phyloP scores from a whole-genome alignment of 2,888 invertebrate genomes.

The Notocelia uddmanniana region DNA sequence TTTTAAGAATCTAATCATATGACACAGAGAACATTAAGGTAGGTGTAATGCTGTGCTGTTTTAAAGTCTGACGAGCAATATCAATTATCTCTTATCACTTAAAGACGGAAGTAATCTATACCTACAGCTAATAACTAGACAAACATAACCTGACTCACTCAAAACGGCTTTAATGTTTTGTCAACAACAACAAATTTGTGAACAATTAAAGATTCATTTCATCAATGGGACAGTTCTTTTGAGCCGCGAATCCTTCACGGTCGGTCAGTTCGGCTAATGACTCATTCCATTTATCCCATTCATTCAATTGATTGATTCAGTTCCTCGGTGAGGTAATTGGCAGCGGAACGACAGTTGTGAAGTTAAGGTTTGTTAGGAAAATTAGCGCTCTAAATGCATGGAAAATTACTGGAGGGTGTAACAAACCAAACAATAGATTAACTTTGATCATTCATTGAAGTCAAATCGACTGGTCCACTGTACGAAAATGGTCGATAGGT shows the following conservation, averaged over 20 bases:
- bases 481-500: too few relatives aligned
- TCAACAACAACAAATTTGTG: not conserved
- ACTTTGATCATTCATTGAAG: not conserved
- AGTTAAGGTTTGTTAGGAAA: slow-evolving; percentile 33
- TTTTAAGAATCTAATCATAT: not conserved
- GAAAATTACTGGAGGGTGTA: slow-evolving; percentile 28
- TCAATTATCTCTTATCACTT: not conserved
- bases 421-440: not conserved
- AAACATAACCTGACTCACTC: not conserved
- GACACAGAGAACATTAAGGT: not conserved
- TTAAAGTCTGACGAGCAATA: not conserved
- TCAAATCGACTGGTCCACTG: too few relatives aligned
- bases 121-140: not conserved
- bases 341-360: slow-evolving; percentile 38
- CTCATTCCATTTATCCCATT: slow-evolving; percentile 46
- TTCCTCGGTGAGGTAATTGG: slow-evolving; percentile 27
- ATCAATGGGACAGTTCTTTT: slow-evolving; percentile 25
- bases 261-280: slow-evolving; percentile 50
- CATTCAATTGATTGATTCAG: slow-evolving; percentile 41
- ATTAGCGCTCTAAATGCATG: slow-evolving; percentile 32
- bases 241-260: slow-evolving; percentile 56
- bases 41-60: too few relatives aligned
- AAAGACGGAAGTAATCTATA: not conserved
- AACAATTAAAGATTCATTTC: not conserved
- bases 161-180: not conserved